phyloP scores from a whole-genome alignment of 2,113 vertebrate genomes.

The Danionella cerebrum region DNA sequence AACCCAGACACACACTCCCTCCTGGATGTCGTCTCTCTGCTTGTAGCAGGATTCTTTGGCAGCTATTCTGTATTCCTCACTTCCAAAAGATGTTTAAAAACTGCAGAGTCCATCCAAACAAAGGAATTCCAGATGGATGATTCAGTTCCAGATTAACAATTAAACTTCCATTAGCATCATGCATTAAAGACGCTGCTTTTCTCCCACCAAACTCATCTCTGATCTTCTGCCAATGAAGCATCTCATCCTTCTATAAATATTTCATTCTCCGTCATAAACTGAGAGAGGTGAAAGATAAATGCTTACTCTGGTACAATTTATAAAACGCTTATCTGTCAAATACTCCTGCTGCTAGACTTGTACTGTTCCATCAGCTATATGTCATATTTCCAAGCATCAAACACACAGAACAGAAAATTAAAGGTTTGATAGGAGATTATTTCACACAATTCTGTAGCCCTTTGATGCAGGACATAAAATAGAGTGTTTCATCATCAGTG shows the following conservation, averaged over 20 bases:
- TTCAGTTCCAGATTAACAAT: conserved; percentile 51
- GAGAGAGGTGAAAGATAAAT: conserved; percentile 9
- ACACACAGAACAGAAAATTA: not conserved
- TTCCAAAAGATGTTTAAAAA: conserved; percentile 17
- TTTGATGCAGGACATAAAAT: not conserved
- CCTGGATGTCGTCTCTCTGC: conserved; percentile 16
- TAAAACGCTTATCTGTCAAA: not conserved
- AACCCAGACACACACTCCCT: conserved; percentile 24
- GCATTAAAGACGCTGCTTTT: conserved; percentile 32
- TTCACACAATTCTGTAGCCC: not conserved
- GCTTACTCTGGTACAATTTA: not conserved
- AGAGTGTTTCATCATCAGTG: not conserved
- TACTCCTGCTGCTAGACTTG: no score
- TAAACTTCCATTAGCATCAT: conserved; percentile 40
- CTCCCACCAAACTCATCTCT: conserved; percentile 25
- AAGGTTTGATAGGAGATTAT: not conserved
- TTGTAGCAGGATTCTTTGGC: conserved; percentile 26
- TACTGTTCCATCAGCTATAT: not conserved
- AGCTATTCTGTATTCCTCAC: conserved; percentile 8
- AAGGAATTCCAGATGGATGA: conserved; percentile 24
- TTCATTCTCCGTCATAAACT: conserved; percentile 36
- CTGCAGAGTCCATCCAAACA: conserved; percentile 41
- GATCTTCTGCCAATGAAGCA: conserved; percentile 38
- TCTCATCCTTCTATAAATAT: conserved; percentile 41
- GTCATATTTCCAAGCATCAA: not conserved